These are phyloP conservation scores for Tipula vernalis DNA, from an alignment of 2,888 invertebrate species.

Conservation along the genomic window DNA sequence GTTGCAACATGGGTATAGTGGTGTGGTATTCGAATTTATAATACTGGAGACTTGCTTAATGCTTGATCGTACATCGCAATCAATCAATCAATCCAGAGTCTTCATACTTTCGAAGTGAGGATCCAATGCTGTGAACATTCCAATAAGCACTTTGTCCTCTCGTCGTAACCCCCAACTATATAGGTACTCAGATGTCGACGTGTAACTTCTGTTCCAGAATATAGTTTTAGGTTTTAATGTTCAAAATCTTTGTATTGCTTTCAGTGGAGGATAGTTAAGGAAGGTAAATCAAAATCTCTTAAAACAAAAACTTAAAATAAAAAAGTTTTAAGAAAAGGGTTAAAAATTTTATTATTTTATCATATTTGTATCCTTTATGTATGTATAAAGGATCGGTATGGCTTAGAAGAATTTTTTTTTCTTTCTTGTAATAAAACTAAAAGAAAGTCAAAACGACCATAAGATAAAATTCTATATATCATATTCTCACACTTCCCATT, in stretches of 20 bases:
- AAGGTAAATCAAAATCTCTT: background rate
- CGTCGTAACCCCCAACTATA: no score
- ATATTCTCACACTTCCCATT: background rate
- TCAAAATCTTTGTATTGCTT: background rate
- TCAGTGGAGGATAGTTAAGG: background rate
- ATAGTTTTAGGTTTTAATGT: background rate
- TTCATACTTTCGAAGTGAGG: no score
- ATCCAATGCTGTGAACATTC: no score
- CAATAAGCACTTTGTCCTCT: no score
- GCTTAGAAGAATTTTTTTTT: background rate
- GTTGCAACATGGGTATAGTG: no score
- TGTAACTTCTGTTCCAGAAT: background rate
- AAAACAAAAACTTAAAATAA: background rate
- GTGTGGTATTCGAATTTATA: no score
- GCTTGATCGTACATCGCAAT: no score
- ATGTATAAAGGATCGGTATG: background rate
- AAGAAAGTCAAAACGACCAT: background rate
- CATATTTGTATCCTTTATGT: background rate
- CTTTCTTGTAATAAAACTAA: no score
- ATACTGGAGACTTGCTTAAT: no score
- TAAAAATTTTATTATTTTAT: background rate
- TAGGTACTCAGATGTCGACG: no score
- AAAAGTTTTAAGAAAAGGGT: background rate
- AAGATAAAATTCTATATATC: background rate
- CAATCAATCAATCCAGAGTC: no score